Evolutionary conservation across 2,113 vertebrate genomes (phyloP).

Genomic region (Lipotes vexillifer): DNA sequence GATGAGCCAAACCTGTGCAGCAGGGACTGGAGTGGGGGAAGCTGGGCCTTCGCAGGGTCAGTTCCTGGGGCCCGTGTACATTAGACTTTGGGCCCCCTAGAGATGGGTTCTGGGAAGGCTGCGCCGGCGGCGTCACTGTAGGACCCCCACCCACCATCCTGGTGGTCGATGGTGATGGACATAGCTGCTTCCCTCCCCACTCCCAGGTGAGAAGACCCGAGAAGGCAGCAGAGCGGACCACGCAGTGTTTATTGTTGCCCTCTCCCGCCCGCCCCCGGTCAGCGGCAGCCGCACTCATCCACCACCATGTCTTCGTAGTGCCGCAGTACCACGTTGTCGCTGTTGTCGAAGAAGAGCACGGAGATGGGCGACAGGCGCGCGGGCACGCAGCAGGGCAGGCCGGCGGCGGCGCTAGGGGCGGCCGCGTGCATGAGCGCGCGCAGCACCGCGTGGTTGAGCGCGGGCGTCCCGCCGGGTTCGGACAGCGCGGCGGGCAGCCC

Average conservation of each 20-base stretch:
- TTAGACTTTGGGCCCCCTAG: background rate
- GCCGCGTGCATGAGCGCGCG: constrained; percentile 92
- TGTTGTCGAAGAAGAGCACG: constrained; percentile 96
- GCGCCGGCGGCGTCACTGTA: background rate
- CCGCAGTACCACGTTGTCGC: constrained; percentile 93
- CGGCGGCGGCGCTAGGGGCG: constrained; percentile 79
- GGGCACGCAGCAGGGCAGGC: constrained; percentile 93
- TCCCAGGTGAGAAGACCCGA: background rate
- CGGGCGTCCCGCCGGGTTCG: constrained; percentile 85
- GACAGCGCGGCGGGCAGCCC: constrained; percentile 84
- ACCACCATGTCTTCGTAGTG: constrained; percentile 98
- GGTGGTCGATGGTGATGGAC: too few relatives aligned
- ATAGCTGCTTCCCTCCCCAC: background rate
- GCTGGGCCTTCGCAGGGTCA: fast-evolving
- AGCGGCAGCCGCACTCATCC: constrained; percentile 95
- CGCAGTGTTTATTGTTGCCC: background rate
- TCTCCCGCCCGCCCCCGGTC: background rate
- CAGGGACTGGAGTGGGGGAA: background rate
- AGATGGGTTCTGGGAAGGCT: too few relatives aligned
- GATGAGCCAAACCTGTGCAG: fast-evolving
- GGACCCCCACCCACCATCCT: background rate
- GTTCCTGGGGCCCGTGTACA: fast-evolving
- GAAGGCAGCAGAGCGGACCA: fast-evolving
- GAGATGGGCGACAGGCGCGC: constrained; percentile 92
- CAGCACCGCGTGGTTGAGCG: constrained; percentile 94